Conservation (phyloP, 2,113 vertebrate genomes). For the Ailuropoda melanoleuca region DNA sequence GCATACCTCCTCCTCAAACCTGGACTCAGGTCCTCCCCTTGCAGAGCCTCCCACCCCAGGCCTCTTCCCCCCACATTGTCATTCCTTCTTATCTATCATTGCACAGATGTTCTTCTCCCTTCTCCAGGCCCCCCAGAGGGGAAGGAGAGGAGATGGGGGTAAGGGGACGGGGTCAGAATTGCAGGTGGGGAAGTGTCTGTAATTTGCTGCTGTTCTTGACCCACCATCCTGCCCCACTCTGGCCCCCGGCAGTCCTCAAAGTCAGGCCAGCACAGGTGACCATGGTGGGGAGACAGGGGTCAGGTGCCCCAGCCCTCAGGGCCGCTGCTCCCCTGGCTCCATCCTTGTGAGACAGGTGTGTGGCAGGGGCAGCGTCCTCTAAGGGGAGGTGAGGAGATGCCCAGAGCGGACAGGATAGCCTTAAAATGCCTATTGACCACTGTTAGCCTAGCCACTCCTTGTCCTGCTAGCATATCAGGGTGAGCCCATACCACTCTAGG, state of each 20-base stretch:
- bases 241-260: not conserved
- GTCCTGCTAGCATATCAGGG: too few species aligned
- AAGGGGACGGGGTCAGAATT: fast-evolving
- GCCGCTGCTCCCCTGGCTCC: too few species aligned
- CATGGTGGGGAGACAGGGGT: too few species aligned
- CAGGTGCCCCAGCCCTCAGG: not conserved
- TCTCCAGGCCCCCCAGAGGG: not conserved
- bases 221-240: not conserved
- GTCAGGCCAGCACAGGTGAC: not conserved
- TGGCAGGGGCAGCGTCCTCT: not conserved
- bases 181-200: not conserved
- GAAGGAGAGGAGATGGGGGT: not conserved
- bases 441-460: not conserved
- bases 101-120: constrained; percentile 20
- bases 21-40: too few species aligned
- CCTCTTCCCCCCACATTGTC: constrained; percentile 22
- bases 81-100: constrained; percentile 53
- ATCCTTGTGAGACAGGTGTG: too few species aligned
- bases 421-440: not conserved
- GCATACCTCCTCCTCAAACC: too few species aligned
- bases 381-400: not conserved
- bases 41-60: not conserved
- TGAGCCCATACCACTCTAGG: not conserved
- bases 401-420: not conserved
- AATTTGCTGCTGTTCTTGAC: not conserved